A percentile compares a stretch with the other conserved stretches of the same genome.
These are phyloP conservation scores for Aelia acuminata DNA, from an alignment of 2,888 invertebrate species.

Conservation along the genomic window DNA sequence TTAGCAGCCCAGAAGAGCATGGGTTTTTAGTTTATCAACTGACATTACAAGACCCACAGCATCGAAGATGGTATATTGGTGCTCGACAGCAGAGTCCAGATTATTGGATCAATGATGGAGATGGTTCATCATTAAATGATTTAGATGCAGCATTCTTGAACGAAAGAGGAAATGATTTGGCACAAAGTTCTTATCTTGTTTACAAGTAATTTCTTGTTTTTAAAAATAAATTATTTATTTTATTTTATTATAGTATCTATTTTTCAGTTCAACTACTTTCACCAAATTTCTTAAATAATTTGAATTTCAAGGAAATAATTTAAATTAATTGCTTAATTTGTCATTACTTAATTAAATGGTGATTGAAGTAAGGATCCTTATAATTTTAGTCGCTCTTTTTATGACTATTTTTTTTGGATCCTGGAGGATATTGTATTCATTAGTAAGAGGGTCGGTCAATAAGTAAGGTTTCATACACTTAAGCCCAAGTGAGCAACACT, in stretches of 20 bases:
- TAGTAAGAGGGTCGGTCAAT: no score
- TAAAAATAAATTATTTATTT: conserved; percentile 34
- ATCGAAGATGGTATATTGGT: conserved; percentile 89
- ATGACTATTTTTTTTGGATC: no score
- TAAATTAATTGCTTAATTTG: no score
- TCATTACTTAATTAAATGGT: no score
- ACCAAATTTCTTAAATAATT: no score
- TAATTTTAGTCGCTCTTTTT: no score
- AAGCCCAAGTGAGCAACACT: no score
- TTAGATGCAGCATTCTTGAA: conserved; percentile 88
- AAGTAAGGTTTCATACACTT: no score
- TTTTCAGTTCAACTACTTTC: no score
- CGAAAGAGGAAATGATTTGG: conserved; percentile 71
- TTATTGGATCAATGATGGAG: conserved; percentile 86
- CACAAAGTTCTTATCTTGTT: conserved; percentile 79
- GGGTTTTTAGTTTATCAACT: conserved; percentile 87
- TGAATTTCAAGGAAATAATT: no score
- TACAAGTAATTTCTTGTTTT: conserved; percentile 77
- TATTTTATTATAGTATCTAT: neutral
- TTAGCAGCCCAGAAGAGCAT: conserved; percentile 89
- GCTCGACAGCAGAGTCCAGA: conserved; percentile 81
- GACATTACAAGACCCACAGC: conserved; percentile 87
- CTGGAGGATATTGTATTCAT: no score
- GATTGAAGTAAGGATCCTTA: no score
- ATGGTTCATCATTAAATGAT: conserved; percentile 83